phyloP scores from a whole-genome alignment of 1,140 invertebrate species.

The Brachionus asplanchnoidis region DNA sequence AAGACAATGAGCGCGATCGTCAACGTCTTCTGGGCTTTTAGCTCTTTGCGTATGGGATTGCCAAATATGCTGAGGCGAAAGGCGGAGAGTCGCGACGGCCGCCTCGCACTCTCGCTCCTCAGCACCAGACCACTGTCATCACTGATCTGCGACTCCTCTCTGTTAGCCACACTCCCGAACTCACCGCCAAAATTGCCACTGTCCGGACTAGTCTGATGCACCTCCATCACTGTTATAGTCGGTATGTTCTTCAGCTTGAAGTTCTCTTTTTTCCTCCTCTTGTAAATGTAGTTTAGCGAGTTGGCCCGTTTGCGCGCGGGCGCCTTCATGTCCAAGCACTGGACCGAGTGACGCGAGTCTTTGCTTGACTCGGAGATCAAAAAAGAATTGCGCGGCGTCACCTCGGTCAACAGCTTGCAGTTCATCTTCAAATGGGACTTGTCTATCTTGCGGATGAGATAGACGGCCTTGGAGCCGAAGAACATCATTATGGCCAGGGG shows the following conservation, averaged over 20 bases:
- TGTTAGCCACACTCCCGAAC: neutral
- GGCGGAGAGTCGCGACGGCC: neutral
- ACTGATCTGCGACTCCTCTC: neutral
- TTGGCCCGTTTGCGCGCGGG: neutral
- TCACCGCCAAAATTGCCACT: neutral
- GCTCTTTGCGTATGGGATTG: constrained; percentile 25
- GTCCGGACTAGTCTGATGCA: neutral
- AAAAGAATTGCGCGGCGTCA: neutral
- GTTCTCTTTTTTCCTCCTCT: neutral
- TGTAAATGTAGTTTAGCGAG: neutral
- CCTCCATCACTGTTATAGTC: neutral
- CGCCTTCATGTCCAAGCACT: no score
- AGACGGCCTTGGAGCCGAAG: constrained; percentile 8
- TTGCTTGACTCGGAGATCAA: neutral
- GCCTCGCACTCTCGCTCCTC: neutral
- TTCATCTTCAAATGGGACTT: constrained; percentile 34
- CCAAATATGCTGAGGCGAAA: constrained; percentile 9
- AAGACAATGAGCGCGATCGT: constrained; percentile 24
- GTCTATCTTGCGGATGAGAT: constrained; percentile 6
- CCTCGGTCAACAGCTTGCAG: neutral
- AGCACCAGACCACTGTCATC: neutral
- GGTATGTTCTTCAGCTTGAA: constrained; percentile 8
- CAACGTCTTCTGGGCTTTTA: constrained; percentile 31
- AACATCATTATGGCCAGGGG: constrained; percentile 19
- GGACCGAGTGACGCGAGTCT: neutral